A percentile compares a stretch with the other conserved stretches of the same genome.
Evolutionary conservation across 1,140 invertebrate genomes (phyloP).

Genomic region (Macrobrachium nipponense): DNA sequence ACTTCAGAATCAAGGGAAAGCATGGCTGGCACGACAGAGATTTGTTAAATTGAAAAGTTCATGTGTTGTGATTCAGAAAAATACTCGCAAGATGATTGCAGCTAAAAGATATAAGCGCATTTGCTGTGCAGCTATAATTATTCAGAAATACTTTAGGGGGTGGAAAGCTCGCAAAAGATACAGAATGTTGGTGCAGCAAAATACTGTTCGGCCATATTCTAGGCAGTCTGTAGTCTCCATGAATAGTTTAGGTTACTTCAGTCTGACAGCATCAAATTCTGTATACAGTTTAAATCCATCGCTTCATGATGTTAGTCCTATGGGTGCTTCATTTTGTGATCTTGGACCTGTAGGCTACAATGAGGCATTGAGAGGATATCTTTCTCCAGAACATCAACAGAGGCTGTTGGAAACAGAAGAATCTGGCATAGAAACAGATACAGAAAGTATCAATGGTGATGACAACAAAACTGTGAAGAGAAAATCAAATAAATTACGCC

Average conservation of each 20-base stretch:
- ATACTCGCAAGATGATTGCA: conserved; percentile 17
- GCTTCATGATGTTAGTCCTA: conserved; percentile 27
- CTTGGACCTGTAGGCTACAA: conserved; percentile 17
- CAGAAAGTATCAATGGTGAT: conserved; percentile 62
- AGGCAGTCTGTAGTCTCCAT: conserved; percentile 41
- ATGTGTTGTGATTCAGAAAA: conserved; percentile 47
- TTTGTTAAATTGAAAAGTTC: conserved; percentile 32
- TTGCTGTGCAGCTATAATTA: conserved; percentile 22
- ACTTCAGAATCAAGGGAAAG: conserved; percentile 53
- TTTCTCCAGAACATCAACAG: conserved; percentile 42
- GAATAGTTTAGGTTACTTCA: conserved; percentile 47
- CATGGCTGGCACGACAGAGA: conserved; percentile 28
- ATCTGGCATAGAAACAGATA: conserved; percentile 63
- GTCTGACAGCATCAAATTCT: conserved; percentile 42
- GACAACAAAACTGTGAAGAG: conserved; percentile 1
- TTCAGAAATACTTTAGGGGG: conserved; percentile 54
- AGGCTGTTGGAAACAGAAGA: conserved; percentile 62
- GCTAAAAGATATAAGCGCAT: conserved; percentile 24
- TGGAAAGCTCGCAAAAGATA: conserved; percentile 44
- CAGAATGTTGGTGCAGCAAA: conserved; percentile 28
- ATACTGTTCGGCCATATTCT: conserved; percentile 22
- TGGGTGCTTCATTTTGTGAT: conserved; percentile 14
- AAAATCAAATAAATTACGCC: conserved; percentile 27
- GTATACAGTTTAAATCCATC: conserved; percentile 44
- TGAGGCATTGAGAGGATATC: conserved; percentile 27